phyloP scores from a whole-genome alignment of 2,797 vertebrate species.

The Liparis tanakae region DNA sequence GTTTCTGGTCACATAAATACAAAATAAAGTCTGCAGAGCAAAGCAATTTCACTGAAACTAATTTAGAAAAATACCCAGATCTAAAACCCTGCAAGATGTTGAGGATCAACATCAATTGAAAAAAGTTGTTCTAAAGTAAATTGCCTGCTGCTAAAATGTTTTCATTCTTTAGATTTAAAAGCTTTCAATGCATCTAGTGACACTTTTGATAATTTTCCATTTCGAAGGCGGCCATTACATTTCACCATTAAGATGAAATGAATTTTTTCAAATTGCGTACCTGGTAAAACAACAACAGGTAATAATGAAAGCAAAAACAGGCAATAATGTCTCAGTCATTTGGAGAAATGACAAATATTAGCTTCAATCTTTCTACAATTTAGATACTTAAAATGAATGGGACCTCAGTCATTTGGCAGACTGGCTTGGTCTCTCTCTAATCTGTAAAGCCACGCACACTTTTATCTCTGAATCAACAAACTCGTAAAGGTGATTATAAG shows the following conservation, averaged over 20 bases:
- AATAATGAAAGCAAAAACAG: slow-evolving; percentile 38
- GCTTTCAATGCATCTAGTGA: too few relatives aligned
- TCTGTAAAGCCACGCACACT: slow-evolving; percentile 57
- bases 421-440: slow-evolving; percentile 30
- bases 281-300: slow-evolving; percentile 25
- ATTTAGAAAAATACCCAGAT: slow-evolving; percentile 45
- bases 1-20: slow-evolving; percentile 35
- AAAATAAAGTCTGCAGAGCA: slow-evolving; percentile 45
- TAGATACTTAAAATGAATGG: slow-evolving; percentile 46
- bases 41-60: slow-evolving; percentile 34
- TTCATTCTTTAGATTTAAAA: slow-evolving; percentile 18
- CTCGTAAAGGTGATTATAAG: slow-evolving; percentile 52
- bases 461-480: slow-evolving; percentile 70
- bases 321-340: slow-evolving; percentile 51
- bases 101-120: slow-evolving; percentile 14
- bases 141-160: slow-evolving; percentile 30
- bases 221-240: slow-evolving; percentile 42
- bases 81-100: slow-evolving; percentile 17
- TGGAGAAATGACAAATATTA: slow-evolving; percentile 53
- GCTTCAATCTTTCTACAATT: slow-evolving; percentile 35
- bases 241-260: slow-evolving; percentile 32
- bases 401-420: slow-evolving; percentile 21
- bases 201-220: slow-evolving; percentile 1
- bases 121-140: slow-evolving; percentile 32
- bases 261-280: not conserved